Evolutionary conservation across 2,797 vertebrate genomes (phyloP).

Genomic region (Anolis apletophallus): DNA sequence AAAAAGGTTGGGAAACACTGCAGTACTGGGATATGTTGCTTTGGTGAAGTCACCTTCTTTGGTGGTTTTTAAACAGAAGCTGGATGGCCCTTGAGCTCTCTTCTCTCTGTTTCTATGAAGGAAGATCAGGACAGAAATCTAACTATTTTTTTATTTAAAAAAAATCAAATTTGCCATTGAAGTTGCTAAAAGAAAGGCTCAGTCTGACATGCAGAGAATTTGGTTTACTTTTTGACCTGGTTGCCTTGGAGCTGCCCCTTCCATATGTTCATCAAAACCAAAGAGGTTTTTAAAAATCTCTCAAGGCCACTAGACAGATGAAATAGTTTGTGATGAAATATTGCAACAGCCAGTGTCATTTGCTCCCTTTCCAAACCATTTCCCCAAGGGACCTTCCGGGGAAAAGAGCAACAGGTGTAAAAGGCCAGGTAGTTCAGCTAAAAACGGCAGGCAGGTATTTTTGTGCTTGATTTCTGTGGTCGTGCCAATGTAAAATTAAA

Average conservation of each 20-base stretch:
- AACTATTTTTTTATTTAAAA: not conserved
- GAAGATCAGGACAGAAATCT: not conserved
- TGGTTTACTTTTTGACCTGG: not conserved
- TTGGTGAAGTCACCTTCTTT: too few relatives aligned
- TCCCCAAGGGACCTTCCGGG: not conserved
- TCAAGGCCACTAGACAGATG: not conserved
- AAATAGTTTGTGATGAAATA: constrained; percentile 39
- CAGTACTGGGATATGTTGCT: too few relatives aligned
- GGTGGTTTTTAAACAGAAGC: too few relatives aligned
- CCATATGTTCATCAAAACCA: fast-evolving
- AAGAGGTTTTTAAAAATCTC: constrained; percentile 1
- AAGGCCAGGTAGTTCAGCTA: not conserved
- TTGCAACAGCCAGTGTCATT: constrained; percentile 32
- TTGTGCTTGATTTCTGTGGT: not conserved
- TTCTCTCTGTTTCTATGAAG: not conserved
- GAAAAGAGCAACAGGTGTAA: not conserved
- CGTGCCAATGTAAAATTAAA: not conserved
- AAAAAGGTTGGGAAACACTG: too few relatives aligned
- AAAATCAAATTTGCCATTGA: not conserved
- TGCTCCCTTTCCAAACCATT: not conserved
- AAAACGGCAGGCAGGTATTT: not conserved
- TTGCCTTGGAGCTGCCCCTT: not conserved
- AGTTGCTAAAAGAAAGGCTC: not conserved
- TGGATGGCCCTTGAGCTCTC: too few relatives aligned
- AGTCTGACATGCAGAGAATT: not conserved